Evolutionary conservation across 2,797 vertebrate genomes (phyloP).

Genomic region (Sebastes aleutianus): DNA sequence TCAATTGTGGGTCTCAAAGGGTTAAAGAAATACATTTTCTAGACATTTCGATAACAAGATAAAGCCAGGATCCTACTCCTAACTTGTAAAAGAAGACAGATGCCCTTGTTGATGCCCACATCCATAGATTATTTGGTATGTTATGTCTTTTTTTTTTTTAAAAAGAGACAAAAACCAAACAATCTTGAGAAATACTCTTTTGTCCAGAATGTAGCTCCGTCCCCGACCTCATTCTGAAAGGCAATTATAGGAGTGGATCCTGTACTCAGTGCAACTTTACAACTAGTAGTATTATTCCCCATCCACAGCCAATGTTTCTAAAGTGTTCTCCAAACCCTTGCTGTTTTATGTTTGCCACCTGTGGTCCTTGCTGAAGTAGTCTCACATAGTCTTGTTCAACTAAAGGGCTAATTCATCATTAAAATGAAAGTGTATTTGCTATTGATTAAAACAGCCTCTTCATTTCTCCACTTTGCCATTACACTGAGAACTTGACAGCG

Average conservation of each 20-base stretch:
- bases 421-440: slow-evolving; percentile 27
- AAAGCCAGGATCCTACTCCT: background rate
- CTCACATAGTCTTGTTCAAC: slow-evolving; percentile 8
- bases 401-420: slow-evolving; percentile 38
- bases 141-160: background rate
- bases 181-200: background rate
- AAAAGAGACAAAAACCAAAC: background rate
- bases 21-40: background rate
- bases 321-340: background rate
- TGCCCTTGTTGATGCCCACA: background rate
- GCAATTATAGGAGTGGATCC: background rate
- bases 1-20: too few relatives aligned
- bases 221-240: background rate
- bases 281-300: background rate
- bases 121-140: background rate
- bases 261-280: slow-evolving; percentile 8
- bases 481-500: slow-evolving; percentile 3
- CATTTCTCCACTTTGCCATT: slow-evolving; percentile 33
- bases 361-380: background rate
- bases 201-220: background rate
- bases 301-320: background rate
- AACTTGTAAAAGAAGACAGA: background rate
- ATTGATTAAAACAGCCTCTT: slow-evolving; percentile 33
- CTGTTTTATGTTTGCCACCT: slow-evolving; percentile 4
- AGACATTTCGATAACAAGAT: background rate